Evolutionary conservation across 2,888 invertebrate genomes (phyloP).

Genomic region (Pheosia gnoma): DNA sequence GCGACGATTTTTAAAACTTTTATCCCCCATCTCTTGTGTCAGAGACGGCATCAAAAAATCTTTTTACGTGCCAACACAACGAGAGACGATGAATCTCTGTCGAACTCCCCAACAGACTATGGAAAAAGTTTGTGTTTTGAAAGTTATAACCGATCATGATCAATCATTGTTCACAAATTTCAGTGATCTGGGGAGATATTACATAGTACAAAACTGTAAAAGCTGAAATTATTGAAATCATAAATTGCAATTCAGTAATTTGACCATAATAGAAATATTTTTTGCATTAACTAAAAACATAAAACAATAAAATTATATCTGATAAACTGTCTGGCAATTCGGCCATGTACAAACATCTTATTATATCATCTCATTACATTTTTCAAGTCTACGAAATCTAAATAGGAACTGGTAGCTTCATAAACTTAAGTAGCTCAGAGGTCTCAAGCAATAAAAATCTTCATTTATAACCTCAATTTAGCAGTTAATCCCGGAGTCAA

Average conservation of each 20-base stretch:
- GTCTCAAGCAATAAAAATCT: conserved; percentile 28
- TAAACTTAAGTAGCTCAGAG: conserved; percentile 12
- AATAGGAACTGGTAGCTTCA: neutral
- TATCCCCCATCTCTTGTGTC: conserved; percentile 33
- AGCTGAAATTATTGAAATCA: neutral
- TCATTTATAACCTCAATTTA: conserved; percentile 32
- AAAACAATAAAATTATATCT: too few relatives aligned
- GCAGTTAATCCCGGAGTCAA: conserved; percentile 32
- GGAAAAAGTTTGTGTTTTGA: conserved; percentile 47
- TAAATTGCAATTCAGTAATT: neutral
- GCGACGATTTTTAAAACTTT: conserved; percentile 51
- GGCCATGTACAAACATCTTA: neutral
- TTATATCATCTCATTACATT: neutral
- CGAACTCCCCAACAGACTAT: conserved; percentile 47
- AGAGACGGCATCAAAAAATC: conserved; percentile 45
- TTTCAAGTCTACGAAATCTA: neutral
- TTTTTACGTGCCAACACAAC: conserved; percentile 43
- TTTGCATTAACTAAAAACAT: too few relatives aligned
- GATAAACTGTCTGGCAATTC: too few relatives aligned
- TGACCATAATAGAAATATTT: neutral
- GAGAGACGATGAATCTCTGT: conserved; percentile 57
- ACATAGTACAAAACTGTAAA: neutral
- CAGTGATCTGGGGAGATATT: neutral
- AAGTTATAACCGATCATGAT: conserved; percentile 34
- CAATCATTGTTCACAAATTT: conserved; percentile 22